Evolutionary conservation across 64 coral and sea anemone genomes (phyloP).

Genomic region (Astreopora myriophthalma): DNA sequence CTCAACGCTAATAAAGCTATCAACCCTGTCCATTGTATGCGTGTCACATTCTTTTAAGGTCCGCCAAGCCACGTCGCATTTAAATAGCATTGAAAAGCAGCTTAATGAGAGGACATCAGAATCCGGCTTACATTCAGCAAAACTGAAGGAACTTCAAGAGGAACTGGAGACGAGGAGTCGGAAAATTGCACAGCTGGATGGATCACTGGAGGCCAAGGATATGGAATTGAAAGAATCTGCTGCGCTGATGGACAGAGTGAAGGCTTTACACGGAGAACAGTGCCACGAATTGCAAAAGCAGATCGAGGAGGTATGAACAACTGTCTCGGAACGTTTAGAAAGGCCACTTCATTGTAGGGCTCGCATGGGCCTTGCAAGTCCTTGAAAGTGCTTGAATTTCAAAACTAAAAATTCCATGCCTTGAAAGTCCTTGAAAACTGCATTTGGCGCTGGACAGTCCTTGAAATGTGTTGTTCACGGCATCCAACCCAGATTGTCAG

Average conservation of each 20-base stretch:
- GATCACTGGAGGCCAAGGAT: constrained; percentile 68
- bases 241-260: constrained; percentile 76
- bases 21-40: not conserved
- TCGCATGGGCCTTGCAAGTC: too few relatives aligned
- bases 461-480: too few relatives aligned
- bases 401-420: too few relatives aligned
- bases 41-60: constrained; percentile 22
- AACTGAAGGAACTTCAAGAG: constrained; percentile 81
- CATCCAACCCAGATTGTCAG: too few relatives aligned
- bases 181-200: constrained; percentile 67
- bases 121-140: constrained; percentile 57
- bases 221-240: constrained; percentile 73
- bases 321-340: too few relatives aligned
- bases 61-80: constrained; percentile 74
- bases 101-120: constrained; percentile 80
- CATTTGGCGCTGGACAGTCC: too few relatives aligned
- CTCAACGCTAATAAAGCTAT: not conserved
- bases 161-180: constrained; percentile 62
- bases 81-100: constrained; percentile 76
- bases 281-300: constrained; percentile 86
- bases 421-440: too few relatives aligned
- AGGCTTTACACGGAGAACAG: constrained; percentile 84
- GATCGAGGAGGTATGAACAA: constrained; percentile 85
- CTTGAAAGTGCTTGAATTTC: too few relatives aligned
- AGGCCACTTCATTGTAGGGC: too few relatives aligned